Percentiles rank a stretch among this genome's conserved stretches.
Conservation (phyloP, 2,113 vertebrate genomes). For the Gavia stellata region DNA sequence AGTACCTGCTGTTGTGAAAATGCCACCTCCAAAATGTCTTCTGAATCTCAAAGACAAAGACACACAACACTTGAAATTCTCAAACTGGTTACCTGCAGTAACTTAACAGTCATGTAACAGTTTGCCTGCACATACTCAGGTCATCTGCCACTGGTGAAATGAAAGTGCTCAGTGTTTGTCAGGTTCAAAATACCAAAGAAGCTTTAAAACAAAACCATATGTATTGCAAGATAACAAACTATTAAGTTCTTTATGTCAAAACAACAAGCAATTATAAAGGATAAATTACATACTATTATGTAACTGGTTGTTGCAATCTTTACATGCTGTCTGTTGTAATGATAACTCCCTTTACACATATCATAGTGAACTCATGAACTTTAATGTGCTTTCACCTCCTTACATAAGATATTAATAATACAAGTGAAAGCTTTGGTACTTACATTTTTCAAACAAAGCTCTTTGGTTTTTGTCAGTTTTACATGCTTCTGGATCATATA, state of each 20-base stretch:
- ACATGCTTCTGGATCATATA: not conserved
- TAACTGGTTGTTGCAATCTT: not conserved
- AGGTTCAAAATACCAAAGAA: not conserved
- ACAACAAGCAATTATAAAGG: not conserved
- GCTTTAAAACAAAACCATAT: not conserved
- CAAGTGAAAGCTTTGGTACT: not conserved
- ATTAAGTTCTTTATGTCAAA: not conserved
- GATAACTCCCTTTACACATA: not conserved
- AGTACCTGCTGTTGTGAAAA: not conserved
- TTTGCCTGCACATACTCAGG: not conserved
- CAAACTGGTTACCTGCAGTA: not conserved
- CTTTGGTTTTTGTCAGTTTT: not conserved
- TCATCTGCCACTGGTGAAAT: not conserved
- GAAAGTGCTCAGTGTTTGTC: not conserved
- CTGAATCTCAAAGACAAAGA: not conserved
- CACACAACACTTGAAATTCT: not conserved
- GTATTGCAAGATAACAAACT: not conserved
- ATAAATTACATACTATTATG: not conserved
- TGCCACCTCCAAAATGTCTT: not conserved
- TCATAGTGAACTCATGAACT: not conserved
- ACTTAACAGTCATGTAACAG: not conserved
- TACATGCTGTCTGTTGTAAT: fast-evolving
- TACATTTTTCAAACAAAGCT: not conserved
- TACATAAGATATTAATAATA: not conserved
- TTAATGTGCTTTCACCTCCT: not conserved